Percentiles rank a stretch among this genome's conserved stretches.
Evolutionary conservation across 2,888 invertebrate genomes (phyloP).

Genomic region (Bedellia somnulentella): DNA sequence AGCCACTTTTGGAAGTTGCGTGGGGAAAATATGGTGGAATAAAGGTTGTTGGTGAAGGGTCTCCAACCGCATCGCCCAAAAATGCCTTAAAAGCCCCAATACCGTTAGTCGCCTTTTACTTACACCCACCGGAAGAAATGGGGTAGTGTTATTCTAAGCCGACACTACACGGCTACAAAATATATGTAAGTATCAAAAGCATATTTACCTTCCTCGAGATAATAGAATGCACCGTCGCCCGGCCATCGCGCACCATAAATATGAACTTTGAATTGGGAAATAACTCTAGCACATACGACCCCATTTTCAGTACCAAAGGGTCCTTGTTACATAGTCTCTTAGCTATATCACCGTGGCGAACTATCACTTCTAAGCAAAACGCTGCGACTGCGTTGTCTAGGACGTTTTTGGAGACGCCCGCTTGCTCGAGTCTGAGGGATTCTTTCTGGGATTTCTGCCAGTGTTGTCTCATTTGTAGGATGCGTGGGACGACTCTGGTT

Average conservation of each 20-base stretch:
- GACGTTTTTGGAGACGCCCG: constrained; percentile 89
- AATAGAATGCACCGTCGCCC: constrained; percentile 98
- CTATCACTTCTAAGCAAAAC: constrained; percentile 95
- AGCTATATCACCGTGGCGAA: constrained; percentile 94
- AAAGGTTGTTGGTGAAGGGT: too few species aligned
- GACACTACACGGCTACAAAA: too few species aligned
- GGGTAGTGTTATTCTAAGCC: too few species aligned
- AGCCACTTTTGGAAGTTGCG: too few species aligned
- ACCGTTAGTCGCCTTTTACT: too few species aligned
- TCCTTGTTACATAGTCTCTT: constrained; percentile 97
- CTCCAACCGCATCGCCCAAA: too few species aligned
- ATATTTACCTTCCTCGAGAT: constrained; percentile 85
- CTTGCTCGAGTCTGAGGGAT: constrained; percentile 86
- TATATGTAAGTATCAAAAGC: too few species aligned
- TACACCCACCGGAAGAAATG: too few species aligned
- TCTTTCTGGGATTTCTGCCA: constrained; percentile 96
- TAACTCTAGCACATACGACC: constrained; percentile 85
- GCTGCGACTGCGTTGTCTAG: constrained; percentile 95
- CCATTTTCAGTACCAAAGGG: constrained; percentile 96
- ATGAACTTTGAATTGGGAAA: constrained; percentile 98
- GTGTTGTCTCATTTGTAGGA: constrained; percentile 92
- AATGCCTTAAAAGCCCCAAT: too few species aligned
- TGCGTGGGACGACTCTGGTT: constrained; percentile 93
- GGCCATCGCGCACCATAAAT: constrained; percentile 97
- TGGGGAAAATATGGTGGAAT: too few species aligned